These are phyloP conservation scores for Drosophila biarmipes DNA, from an alignment of 1,140 invertebrate genomes.

Conservation along the genomic window DNA sequence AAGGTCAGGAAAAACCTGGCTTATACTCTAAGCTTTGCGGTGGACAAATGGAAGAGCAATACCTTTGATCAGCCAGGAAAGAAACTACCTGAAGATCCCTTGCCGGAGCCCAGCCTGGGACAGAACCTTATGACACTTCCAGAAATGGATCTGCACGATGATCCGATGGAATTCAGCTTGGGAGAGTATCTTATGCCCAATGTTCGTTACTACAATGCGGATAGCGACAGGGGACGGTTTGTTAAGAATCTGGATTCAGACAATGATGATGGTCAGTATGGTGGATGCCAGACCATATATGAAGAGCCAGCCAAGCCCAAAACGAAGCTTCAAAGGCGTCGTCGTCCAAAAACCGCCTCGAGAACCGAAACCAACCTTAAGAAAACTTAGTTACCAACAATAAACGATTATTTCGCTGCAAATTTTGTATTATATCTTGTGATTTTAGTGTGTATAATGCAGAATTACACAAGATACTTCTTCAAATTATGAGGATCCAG, in stretches of 20 bases:
- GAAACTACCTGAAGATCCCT: background rate
- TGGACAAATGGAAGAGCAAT: slow-evolving; percentile 51
- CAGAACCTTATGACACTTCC: no score
- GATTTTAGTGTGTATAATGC: no score
- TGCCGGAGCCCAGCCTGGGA: background rate
- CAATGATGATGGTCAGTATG: slow-evolving; percentile 1
- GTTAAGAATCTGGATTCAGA: slow-evolving; percentile 57
- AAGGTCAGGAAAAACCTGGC: slow-evolving; percentile 16
- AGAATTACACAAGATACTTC: no score
- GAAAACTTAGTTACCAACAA: slow-evolving; percentile 11
- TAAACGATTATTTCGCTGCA: slow-evolving; percentile 26
- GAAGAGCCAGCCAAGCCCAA: background rate
- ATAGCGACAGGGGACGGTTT: slow-evolving; percentile 36
- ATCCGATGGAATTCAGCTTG: background rate
- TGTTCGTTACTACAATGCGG: slow-evolving; percentile 50
- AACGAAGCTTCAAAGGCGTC: background rate
- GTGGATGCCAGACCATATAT: background rate
- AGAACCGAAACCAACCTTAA: background rate
- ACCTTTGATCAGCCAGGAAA: background rate
- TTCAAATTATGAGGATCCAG: no score
- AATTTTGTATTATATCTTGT: background rate
- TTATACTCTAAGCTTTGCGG: slow-evolving; percentile 58
- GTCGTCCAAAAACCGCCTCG: background rate
- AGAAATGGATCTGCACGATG: no score
- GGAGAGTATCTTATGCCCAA: slow-evolving; percentile 58